Percentiles rank a stretch among this genome's conserved stretches.
phyloP scores from a whole-genome alignment of 2,113 vertebrate genomes.

The Girardinichthys multiradiatus region DNA sequence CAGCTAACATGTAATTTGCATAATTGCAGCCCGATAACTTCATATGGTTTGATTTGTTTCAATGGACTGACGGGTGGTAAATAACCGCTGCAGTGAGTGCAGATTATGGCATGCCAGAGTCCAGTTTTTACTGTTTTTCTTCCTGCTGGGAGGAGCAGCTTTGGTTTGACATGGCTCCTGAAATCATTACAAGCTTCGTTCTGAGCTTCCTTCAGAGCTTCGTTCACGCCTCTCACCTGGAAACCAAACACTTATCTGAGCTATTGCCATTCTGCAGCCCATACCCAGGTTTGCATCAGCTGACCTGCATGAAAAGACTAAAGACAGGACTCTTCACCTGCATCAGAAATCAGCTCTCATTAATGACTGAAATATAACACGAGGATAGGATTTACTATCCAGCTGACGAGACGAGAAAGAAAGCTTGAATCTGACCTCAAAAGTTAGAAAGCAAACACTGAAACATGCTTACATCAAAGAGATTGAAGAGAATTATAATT shows the following conservation, averaged over 20 bases:
- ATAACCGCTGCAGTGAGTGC: neutral
- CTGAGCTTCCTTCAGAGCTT: neutral
- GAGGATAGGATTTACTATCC: neutral
- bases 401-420: neutral
- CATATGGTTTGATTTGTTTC: conserved; percentile 26
- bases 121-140: neutral
- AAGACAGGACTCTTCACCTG: neutral
- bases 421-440: neutral
- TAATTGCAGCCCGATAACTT: conserved; percentile 40
- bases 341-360: neutral
- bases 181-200: neutral
- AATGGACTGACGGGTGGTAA: too few species aligned
- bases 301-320: neutral
- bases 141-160: conserved; percentile 1
- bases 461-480: neutral
- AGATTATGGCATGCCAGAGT: neutral
- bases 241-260: neutral
- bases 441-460: neutral
- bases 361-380: neutral
- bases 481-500: neutral
- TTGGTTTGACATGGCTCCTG: neutral
- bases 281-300: neutral
- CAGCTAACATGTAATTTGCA: conserved; percentile 27
- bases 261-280: neutral
- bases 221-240: neutral